Base-by-base conservation (phyloP, 2,888 invertebrate species). In the Loripinus fragilis region DNA sequence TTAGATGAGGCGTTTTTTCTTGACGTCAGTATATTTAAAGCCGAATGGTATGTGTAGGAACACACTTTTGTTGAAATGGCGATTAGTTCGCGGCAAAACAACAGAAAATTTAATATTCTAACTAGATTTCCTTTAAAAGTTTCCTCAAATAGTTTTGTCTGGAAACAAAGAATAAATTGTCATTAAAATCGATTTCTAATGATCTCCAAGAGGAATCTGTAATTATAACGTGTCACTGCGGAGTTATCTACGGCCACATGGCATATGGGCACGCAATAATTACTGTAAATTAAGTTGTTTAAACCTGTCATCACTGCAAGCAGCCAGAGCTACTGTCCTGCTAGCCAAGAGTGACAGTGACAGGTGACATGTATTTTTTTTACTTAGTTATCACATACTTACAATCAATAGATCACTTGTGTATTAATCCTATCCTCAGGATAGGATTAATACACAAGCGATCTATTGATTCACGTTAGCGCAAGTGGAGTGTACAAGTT, bases 171-270 rank as follows among this genome's bases (percentile, higher is more conserved):
- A 60, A 60, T 60, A 60, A 60, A 60, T 60, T 60, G 33, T 20
- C 1, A 28, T 33, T 60, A 12, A 8, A 60, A 60, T 60, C 60
- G 60, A 60, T 60, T 60, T 33, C 33, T 33, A 5, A 2, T 7
- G 60, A 33, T 28, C 30, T 30, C 12, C 30, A 60, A 33, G 60
- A 33, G 60, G 28, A 60, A 8, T 33, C 17, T 2, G 33, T 33
- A 60, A 60, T 60, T 60, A 60, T n/a, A 60, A 60, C 15, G 33
- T 60, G 60, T 60, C 60, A 33, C 5, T 30, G 7, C 33, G 23
- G 60, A 8, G 60, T 33, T 60, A 60, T 60, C 60, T 60, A 60
- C n/a, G 33, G 23, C 33, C 60, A 33, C 60, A 60, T 60, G 20
- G 60, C 60, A 33, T 2, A 33, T 33, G 33, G 60, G 12, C 60